Evolutionary conservation across 2,888 invertebrate genomes (phyloP), one percentile per base, ranked within the genome.

Genomic region (Spatulosminthurus flaviceps): DNA sequence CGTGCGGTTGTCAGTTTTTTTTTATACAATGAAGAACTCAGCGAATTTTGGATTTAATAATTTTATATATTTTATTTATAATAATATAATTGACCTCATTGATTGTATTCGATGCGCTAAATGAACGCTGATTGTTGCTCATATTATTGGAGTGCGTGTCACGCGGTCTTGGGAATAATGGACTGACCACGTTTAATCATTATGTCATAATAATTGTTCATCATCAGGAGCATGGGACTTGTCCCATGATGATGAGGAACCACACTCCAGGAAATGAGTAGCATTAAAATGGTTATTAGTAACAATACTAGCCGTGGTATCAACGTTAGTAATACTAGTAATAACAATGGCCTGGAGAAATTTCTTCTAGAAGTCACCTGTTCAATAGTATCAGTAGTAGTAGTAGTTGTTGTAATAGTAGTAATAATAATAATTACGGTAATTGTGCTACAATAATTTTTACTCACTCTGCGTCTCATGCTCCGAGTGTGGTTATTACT

Each of bases 101-200:
- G 77, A 77, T 77, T 77, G 77, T 77, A 69, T 77, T 77, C 77
- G 77, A 77, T 77, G 77, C 77, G 77, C 51, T 60, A 70, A 77
- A 42, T 67, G 24, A 43, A 77, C 77, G 77, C 77, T 77, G 77
- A 77, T 77, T 77, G 77, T 67, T 77, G 73, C 73, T 73, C 73
- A 21, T n/a, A n/a, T n/a, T n/a, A n/a, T n/a, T 24, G 64, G 64
- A 64, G 64, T 64, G 64, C 24, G n/a, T 69, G 69, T 28, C 69
- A 77, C 77, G 69, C 77, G 69, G 67, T 77, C 77, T 43, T 77
- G 77, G 77, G 69, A 77, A 77, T 67, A 69, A 77, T 77, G 77
- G 77, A 77, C 77, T 77, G 77, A 77, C 77, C 77, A 60, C 70
- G 29, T 26, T 19, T 19, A 28, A 64, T 71, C 34, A 21, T 24